phyloP scores from a whole-genome alignment of 2,113 vertebrate genomes.

The Syngnathus typhle region DNA sequence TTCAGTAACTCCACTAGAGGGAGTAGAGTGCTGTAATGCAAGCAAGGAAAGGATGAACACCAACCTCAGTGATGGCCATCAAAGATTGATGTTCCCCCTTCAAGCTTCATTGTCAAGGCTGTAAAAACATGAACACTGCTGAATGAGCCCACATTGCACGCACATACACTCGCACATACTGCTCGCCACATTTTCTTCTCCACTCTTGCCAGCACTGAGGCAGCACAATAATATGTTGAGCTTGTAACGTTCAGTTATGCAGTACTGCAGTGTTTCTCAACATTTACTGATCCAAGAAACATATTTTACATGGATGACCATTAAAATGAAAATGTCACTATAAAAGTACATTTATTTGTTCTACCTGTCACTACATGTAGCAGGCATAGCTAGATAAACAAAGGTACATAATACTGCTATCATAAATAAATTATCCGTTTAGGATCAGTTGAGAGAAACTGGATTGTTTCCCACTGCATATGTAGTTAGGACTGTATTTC shows the following conservation, averaged over 20 bases:
- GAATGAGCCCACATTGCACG: constrained; percentile 44
- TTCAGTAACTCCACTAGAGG: constrained; percentile 46
- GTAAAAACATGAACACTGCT: constrained; percentile 34
- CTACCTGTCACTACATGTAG: too few species aligned
- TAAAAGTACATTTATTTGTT: too few species aligned
- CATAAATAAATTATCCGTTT: too few species aligned
- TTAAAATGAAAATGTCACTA: not conserved
- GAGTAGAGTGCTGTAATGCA: constrained; percentile 38
- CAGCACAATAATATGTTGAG: not conserved
- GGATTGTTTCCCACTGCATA: too few species aligned
- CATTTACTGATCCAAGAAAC: too few species aligned
- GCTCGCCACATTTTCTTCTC: not conserved
- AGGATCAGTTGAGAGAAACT: too few species aligned
- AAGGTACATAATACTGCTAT: too few species aligned
- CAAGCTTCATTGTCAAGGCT: constrained; percentile 51
- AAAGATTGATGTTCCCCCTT: constrained; percentile 51
- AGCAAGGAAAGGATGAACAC: not conserved
- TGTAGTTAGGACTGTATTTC: too few species aligned
- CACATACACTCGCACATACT: constrained; percentile 23
- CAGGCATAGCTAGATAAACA: too few species aligned
- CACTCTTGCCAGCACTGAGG: not conserved
- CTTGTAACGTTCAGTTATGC: not conserved
- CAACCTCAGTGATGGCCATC: constrained; percentile 25
- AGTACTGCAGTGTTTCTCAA: not conserved
- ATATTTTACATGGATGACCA: not conserved